phyloP scores from a whole-genome alignment of 2,888 invertebrate genomes.

The Iphiclides podalirius region DNA sequence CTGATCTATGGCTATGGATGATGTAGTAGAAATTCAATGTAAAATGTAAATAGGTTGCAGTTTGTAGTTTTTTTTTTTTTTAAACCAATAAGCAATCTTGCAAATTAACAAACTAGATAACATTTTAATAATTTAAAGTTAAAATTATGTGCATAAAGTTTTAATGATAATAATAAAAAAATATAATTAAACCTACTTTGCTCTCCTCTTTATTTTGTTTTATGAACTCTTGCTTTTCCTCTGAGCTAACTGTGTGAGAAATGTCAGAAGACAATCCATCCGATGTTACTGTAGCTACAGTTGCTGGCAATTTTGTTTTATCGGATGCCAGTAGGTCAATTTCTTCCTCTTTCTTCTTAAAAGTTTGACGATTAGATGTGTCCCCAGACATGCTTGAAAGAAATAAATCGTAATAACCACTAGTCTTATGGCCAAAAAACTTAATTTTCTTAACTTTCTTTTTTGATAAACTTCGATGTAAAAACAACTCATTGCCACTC shows the following conservation, averaged over 20 bases:
- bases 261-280: conserved; percentile 36
- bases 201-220: conserved; percentile 45
- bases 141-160: too few species aligned
- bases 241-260: conserved; percentile 31
- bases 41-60: too few species aligned
- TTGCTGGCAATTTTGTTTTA: conserved; percentile 36
- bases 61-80: too few species aligned
- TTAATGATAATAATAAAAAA: too few species aligned
- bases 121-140: too few species aligned
- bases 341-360: conserved; percentile 62
- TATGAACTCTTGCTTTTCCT: conserved; percentile 52
- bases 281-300: conserved; percentile 27
- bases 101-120: too few species aligned
- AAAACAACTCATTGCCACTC: conserved; percentile 1
- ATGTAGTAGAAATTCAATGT: too few species aligned
- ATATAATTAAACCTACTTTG: conserved; percentile 57
- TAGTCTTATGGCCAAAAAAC: neutral
- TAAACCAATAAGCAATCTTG: too few species aligned
- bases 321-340: conserved; percentile 45
- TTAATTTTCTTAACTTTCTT: conserved; percentile 4
- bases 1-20: too few species aligned
- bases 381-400: conserved; percentile 67
- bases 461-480: neutral
- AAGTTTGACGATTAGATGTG: conserved; percentile 50
- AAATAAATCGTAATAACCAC: conserved; percentile 24